Conservation (phyloP, 1,140 invertebrate species). For the Leptonema lineaticorne region DNA sequence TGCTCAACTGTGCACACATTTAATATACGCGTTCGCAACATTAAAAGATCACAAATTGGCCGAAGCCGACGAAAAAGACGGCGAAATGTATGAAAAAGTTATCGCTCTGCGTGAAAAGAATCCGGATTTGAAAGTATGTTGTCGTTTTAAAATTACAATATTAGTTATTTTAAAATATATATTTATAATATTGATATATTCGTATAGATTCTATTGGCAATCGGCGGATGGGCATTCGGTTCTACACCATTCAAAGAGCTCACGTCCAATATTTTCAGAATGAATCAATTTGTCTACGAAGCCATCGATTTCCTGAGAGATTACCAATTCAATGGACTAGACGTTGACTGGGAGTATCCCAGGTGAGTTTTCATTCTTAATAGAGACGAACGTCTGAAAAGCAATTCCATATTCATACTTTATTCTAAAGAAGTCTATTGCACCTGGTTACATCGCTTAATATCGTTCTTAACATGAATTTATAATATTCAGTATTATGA, state of each 20-base stretch:
- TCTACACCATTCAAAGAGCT: conserved; percentile 91
- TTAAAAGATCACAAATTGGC: conserved; percentile 80
- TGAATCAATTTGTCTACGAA: conserved; percentile 94
- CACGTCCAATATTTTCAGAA: conserved; percentile 85
- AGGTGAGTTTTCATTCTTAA: conserved; percentile 62
- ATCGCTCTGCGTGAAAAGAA: conserved; percentile 85
- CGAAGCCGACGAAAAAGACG: conserved; percentile 76
- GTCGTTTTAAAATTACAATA: background rate
- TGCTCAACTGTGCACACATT: conserved; percentile 83
- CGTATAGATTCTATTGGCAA: conserved; percentile 76
- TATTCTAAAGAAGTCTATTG: too few species aligned
- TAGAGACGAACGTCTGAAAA: too few species aligned
- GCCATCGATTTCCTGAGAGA: conserved; percentile 89
- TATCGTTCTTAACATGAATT: too few species aligned
- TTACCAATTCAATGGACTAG: conserved; percentile 92
- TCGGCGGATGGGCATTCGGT: conserved; percentile 94
- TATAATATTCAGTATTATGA: too few species aligned
- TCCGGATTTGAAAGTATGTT: conserved; percentile 77
- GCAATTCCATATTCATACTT: too few species aligned
- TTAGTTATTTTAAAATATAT: background rate
- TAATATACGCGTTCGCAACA: conserved; percentile 91
- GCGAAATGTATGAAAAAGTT: conserved; percentile 81
- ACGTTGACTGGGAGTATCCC: conserved; percentile 97
- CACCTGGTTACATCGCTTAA: too few species aligned
- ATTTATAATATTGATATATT: background rate